Base-by-base conservation (phyloP, 2,797 vertebrate species). In the Muraenolepis orangiensis region DNA sequence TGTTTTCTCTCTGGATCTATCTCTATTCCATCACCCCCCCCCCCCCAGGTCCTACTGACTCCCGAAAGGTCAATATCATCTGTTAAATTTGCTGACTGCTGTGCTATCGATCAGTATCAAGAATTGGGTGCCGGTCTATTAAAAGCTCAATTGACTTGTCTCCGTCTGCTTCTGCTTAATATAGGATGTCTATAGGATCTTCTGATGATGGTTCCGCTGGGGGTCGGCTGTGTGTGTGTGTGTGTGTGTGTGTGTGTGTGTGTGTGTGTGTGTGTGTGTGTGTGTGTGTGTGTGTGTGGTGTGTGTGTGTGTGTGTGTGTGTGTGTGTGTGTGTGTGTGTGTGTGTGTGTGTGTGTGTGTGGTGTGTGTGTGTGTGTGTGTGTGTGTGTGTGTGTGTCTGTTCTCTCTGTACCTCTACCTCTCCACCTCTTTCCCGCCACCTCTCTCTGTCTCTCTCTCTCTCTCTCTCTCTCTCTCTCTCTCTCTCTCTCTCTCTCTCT, bases 61-160 rank as follows among this genome's bases (percentile, higher is more conserved):
- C 78, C 82, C 81, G 81, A 92, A 93, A 94, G 91, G 91, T 94
- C 91, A 93, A 88, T 91, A 91, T 91, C 90, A 92, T 94, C 89
- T 88, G 88, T 93, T 91, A 91, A 91, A 88, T 92, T 87, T 91
- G 91, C 92, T 93, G 93, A 93, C 90, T 92, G 87, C 78, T 86
- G 88, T 89, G 90, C 91, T 93, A 92, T 93, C 92, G 92, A 92
- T 90, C 87, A 82, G 87, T 74, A 85, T 80, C 81, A 82, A 87
- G 82, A 76, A 77, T 88, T 86, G 87, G 82, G 87, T 88, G 84
- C 86, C 66, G 87, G 91, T 91, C 91, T 90, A 91, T 93, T 92
- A 91, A 91, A 92, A 92, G 90, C 89, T 80, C 88, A 85, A 86
- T 85, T 90, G 91, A 88, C 86, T 91, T 42, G 81, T 88, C 82